phyloP scores from a whole-genome alignment of 1,140 invertebrate genomes.

The Ceratitis capitata region DNA sequence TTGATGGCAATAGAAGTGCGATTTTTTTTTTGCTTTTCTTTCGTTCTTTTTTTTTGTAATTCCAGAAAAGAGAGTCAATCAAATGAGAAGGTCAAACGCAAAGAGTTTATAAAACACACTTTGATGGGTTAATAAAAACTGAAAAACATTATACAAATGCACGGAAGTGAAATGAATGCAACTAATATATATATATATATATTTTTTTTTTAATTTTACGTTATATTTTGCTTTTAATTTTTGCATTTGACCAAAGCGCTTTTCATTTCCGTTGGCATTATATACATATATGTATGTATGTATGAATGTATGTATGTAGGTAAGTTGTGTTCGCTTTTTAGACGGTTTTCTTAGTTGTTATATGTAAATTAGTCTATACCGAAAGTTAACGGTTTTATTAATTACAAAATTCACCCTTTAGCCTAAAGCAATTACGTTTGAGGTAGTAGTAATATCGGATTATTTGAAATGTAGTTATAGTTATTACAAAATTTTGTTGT shows the following conservation, averaged over 20 bases:
- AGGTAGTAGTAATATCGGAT: neutral
- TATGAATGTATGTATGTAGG: neutral
- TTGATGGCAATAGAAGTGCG: neutral
- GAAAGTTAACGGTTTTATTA: slow-evolving; percentile 25
- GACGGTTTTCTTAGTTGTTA: neutral
- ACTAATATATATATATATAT: neutral
- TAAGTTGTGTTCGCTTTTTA: neutral
- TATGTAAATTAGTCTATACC: neutral
- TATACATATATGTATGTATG: too few species aligned
- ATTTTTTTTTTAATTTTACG: neutral
- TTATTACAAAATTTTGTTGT: neutral
- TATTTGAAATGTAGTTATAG: neutral
- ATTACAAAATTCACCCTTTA: slow-evolving; percentile 47
- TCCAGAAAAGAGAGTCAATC: neutral
- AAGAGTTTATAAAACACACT: neutral
- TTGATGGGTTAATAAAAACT: neutral
- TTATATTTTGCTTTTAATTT: neutral
- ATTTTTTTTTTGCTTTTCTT: too few species aligned
- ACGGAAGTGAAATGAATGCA: neutral
- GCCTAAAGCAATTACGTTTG: slow-evolving; percentile 41
- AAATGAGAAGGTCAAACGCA: neutral
- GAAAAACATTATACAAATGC: slow-evolving; percentile 1
- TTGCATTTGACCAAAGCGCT: neutral
- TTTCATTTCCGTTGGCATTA: too few species aligned
- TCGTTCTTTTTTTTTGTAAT: too few species aligned